phyloP scores from a whole-genome alignment of 30 jellyfish, hydroid and myxozoan species.

The Mastigias papua region DNA sequence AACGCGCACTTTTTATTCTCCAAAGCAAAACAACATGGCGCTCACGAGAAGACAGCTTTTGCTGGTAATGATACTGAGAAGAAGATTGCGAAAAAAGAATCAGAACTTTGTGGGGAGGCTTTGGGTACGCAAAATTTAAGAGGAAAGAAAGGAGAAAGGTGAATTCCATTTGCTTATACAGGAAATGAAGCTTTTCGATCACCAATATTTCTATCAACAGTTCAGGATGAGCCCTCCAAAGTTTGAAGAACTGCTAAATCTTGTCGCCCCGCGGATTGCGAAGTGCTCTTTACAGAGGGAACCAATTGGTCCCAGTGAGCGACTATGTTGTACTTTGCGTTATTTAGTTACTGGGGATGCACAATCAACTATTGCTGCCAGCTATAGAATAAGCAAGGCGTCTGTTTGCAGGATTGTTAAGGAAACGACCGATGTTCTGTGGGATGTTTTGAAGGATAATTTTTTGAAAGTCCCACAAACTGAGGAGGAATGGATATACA shows the following conservation, averaged over 20 bases:
- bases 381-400: not conserved
- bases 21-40: not conserved
- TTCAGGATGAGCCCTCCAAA: constrained; percentile 4
- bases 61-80: not conserved
- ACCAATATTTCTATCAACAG: constrained; percentile 12
- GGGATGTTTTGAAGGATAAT: constrained; percentile 27
- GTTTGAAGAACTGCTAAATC: constrained; percentile 18
- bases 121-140: constrained; percentile 52
- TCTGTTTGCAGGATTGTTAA: constrained; percentile 10
- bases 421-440: constrained; percentile 18
- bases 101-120: constrained; percentile 50
- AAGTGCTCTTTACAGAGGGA: constrained; percentile 42
- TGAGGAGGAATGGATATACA: constrained; percentile 36
- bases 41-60: not conserved
- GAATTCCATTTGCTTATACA: constrained; percentile 38
- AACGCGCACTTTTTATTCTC: not conserved
- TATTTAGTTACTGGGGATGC: constrained; percentile 56
- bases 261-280: not conserved
- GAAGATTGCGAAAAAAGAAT: constrained; percentile 39
- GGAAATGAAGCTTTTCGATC: constrained; percentile 9
- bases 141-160: constrained; percentile 35
- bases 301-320: constrained; percentile 38
- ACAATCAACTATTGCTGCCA: constrained; percentile 27
- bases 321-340: constrained; percentile 37
- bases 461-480: constrained; percentile 16